Percentiles rank a stretch among this genome's conserved stretches.
Conservation (phyloP, 2,888 invertebrate genomes). For the Oeneis ivallda region DNA sequence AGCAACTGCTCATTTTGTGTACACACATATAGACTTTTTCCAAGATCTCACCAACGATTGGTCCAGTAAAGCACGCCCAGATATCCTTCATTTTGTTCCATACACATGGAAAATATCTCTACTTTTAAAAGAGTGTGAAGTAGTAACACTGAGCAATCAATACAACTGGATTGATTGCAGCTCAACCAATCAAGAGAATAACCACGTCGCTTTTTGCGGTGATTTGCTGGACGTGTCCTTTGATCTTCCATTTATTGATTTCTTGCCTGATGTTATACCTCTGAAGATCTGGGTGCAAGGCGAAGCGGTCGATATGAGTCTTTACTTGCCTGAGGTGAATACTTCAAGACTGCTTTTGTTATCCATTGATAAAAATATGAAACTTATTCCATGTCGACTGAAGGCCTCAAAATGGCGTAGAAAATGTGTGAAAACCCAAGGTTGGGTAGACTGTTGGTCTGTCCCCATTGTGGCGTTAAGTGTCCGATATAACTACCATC, state of each 20-base stretch:
- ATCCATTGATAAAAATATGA: conserved; percentile 93
- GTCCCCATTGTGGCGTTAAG: conserved; percentile 96
- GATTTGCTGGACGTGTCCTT: conserved; percentile 96
- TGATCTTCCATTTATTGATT: conserved; percentile 96
- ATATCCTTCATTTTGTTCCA: conserved; percentile 96
- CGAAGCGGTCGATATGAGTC: conserved; percentile 94
- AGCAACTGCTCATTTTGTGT: conserved; percentile 95
- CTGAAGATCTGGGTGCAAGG: conserved; percentile 97
- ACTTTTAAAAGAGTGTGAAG: conserved; percentile 95
- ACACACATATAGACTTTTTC: conserved; percentile 97
- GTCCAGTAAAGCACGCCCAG: conserved; percentile 96
- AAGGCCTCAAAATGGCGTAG: conserved; percentile 89
- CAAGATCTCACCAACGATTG: conserved; percentile 98
- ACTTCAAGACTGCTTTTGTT: conserved; percentile 91
- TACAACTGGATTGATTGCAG: conserved; percentile 99
- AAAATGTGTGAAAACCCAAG: conserved; percentile 85
- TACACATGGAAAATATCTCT: conserved; percentile 97
- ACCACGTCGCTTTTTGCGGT: conserved; percentile 96
- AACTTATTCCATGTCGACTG: conserved; percentile 85
- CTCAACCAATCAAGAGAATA: conserved; percentile 96
- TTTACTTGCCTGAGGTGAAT: conserved; percentile 95
- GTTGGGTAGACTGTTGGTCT: conserved; percentile 98
- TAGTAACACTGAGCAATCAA: conserved; percentile 96
- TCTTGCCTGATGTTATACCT: conserved; percentile 93
- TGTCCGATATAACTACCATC: conserved; percentile 95